Percentiles rank a stretch among this genome's conserved stretches.
Evolutionary conservation across 2,797 vertebrate species (phyloP).

Genomic region (Characodon lateralis): DNA sequence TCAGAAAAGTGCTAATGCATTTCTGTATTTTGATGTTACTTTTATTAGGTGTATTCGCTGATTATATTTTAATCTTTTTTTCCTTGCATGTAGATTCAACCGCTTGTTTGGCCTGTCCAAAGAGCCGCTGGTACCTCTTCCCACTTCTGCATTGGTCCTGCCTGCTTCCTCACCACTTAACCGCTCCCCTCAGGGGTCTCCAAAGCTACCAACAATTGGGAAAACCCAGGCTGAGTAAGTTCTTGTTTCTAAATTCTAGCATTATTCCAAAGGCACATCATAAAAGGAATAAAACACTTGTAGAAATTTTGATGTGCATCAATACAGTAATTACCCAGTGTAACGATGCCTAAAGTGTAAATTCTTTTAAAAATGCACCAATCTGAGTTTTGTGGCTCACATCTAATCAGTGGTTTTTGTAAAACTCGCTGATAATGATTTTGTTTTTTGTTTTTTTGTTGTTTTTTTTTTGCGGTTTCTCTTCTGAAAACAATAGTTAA

Average conservation of each 20-base stretch:
- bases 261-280: background rate
- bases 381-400: too few species aligned
- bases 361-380: background rate
- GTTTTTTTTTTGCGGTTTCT: too few species aligned
- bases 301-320: background rate
- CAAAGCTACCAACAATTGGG: constrained; percentile 53
- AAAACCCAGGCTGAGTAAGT: constrained; percentile 75
- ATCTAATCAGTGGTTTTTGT: too few species aligned
- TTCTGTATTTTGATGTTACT: background rate
- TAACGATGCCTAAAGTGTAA: background rate
- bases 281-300: background rate
- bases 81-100: constrained; percentile 75
- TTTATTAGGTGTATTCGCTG: background rate
- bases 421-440: too few species aligned
- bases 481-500: too few species aligned
- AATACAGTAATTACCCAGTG: background rate
- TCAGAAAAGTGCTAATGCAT: background rate
- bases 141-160: constrained; percentile 42
- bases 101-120: constrained; percentile 80
- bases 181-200: constrained; percentile 55
- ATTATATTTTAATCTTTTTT: too few species aligned
- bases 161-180: constrained; percentile 44
- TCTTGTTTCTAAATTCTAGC: background rate
- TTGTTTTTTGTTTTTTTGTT: too few species aligned
- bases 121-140: constrained; percentile 68